Evolutionary conservation across 2,888 invertebrate species (phyloP), one percentile per base, ranked within the genome.

Genomic region (Perithous albicinctus): DNA sequence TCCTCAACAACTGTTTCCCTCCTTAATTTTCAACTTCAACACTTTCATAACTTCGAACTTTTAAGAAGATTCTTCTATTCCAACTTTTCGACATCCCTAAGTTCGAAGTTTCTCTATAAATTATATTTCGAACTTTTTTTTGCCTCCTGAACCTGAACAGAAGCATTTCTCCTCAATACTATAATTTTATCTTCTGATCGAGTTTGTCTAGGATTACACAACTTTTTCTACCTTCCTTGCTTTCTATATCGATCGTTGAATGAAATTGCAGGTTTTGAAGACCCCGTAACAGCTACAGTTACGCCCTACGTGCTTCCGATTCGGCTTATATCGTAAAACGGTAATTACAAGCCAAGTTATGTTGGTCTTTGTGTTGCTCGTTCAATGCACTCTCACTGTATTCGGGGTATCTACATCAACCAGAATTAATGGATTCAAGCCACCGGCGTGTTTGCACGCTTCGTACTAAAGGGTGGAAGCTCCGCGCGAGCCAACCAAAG

Each of bases 401-500:
- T 74, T 74, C 54, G 64, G 54, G 29, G 26, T 15, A 74, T 74
- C 41, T 54, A 54, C 41, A 64, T 74, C 63, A 85, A 84, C 72
- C 73, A 59, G 43, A 75, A 78, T 77, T 86, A 86, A 87, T 83
- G 84, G 54, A 26, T 15, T 69, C 23, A n/a, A 35, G 54, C 38
- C 67, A 75, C 26, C 26, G 41, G 32, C 20, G 26, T 86, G 87
- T 85, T 86, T 87, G 83, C 87, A 83, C 82, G 85, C 61, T 23
- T 66, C 56, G 54, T 74, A 76, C 59, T 59, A 66, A 41, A 66
- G 75, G 64, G 54, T 75, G 64, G n/a, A 66, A 73, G 61, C 61
- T 35, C 15, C 10, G 10, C 64, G 26, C 56, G n/a, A n/a, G 56
- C 86, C 87, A 87, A 84, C 79, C 83, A 87, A 85, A 84, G 86